Percentiles rank a stretch among this genome's conserved stretches.
Conservation (phyloP, 1,140 invertebrate species). For the Saccostrea echinata region DNA sequence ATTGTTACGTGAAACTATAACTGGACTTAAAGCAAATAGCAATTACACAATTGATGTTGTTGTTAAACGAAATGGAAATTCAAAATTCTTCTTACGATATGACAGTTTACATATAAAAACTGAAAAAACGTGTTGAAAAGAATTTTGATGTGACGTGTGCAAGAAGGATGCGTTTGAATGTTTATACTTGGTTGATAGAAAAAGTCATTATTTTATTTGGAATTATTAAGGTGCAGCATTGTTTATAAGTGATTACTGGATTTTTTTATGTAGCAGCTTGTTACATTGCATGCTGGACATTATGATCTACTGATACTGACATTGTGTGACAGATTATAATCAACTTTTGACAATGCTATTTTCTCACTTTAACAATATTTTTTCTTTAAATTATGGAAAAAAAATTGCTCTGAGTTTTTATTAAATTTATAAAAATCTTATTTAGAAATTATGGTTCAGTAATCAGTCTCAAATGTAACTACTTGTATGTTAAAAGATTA, state of each 20-base stretch:
- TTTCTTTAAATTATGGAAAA: background rate
- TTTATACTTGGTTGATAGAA: background rate
- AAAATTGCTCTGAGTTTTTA: too few species aligned
- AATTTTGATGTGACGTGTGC: background rate
- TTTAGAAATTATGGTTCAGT: too few species aligned
- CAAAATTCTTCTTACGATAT: slow-evolving; percentile 27
- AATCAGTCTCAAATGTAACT: too few species aligned
- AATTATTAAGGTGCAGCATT: background rate
- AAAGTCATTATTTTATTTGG: background rate
- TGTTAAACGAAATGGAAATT: slow-evolving; percentile 43
- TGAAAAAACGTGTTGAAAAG: slow-evolving; percentile 15
- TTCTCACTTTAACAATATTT: background rate
- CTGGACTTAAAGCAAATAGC: slow-evolving; percentile 49
- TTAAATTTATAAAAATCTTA: too few species aligned
- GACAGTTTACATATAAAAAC: slow-evolving; percentile 22
- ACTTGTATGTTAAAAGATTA: too few species aligned
- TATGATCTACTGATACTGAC: too few species aligned
- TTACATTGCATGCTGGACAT: too few species aligned
- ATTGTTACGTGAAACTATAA: slow-evolving; percentile 48
- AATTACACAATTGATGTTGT: slow-evolving; percentile 52
- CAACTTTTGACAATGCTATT: background rate
- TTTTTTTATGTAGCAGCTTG: too few species aligned
- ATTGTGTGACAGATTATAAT: too few species aligned
- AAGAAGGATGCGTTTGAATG: background rate
- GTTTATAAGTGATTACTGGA: background rate